Percentiles rank a stretch among this genome's conserved stretches.
These are phyloP conservation scores for Novumbra hubbsi DNA, from an alignment of 2,797 vertebrate genomes.

Conservation along the genomic window DNA sequence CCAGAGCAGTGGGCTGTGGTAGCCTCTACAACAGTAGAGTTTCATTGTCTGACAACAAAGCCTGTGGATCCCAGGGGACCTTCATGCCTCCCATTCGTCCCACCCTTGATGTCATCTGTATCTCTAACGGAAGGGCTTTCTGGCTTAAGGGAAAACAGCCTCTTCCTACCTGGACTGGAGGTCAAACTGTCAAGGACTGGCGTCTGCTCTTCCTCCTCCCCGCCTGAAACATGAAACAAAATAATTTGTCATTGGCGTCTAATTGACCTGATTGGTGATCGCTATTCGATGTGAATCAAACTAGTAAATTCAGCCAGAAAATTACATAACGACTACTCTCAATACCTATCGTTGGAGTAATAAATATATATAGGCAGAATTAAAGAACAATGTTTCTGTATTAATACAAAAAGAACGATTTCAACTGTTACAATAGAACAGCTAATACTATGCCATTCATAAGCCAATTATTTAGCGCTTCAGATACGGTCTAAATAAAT, in stretches of 20 bases:
- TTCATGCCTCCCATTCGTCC: slow-evolving; percentile 33
- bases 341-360: background rate
- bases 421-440: background rate
- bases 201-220: slow-evolving; percentile 65
- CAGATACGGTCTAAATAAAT: slow-evolving; percentile 22
- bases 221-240: slow-evolving; percentile 44
- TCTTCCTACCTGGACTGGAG: slow-evolving; percentile 69
- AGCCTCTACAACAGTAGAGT: background rate
- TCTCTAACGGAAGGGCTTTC: slow-evolving; percentile 52
- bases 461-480: background rate
- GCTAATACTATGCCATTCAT: background rate
- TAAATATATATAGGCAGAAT: background rate
- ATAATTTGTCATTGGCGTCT: background rate
- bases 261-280: too few relatives aligned
- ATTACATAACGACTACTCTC: background rate
- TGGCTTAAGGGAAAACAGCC: slow-evolving; percentile 57
- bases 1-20: background rate
- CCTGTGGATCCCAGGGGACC: slow-evolving; percentile 14
- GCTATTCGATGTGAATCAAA: background rate
- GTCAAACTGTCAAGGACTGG: slow-evolving; percentile 72
- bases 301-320: background rate
- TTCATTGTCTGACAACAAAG: background rate
- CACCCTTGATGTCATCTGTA: slow-evolving; percentile 66
- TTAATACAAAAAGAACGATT: background rate
- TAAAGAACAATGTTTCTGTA: background rate